A percentile compares a stretch with the other conserved stretches of the same genome.
Conservation (phyloP, 37 sponge, comb jelly and placozoan genomes). For the Haliclona indistincta region DNA sequence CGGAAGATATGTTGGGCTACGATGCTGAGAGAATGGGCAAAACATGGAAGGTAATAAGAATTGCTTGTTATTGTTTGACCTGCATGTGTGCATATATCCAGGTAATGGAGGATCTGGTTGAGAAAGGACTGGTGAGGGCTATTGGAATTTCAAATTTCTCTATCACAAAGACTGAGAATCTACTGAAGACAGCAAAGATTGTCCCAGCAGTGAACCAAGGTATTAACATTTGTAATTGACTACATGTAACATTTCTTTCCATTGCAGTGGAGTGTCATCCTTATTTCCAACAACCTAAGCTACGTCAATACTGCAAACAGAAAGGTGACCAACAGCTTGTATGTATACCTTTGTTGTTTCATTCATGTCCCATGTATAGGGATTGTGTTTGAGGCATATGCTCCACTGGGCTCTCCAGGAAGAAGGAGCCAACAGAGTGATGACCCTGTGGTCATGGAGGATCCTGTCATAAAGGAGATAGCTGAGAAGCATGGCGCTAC, state of each 20-base stretch:
- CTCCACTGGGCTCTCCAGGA: constrained; percentile 61
- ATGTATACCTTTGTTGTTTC: no score
- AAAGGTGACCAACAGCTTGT: constrained; percentile 43
- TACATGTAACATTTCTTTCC: neutral
- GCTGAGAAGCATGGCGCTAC: constrained; percentile 65
- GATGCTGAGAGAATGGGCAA: constrained; percentile 19
- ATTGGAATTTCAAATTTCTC: constrained; percentile 77
- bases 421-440: constrained; percentile 4
- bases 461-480: constrained; percentile 61
- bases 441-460: constrained; percentile 62
- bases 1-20: constrained; percentile 40
- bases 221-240: neutral
- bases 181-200: constrained; percentile 64
- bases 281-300: constrained; percentile 66
- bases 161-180: constrained; percentile 44
- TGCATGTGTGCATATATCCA: neutral
- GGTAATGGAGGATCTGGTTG: constrained; percentile 54
- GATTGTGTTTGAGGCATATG: constrained; percentile 70
- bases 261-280: constrained; percentile 65
- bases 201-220: constrained; percentile 68
- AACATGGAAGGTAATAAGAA: constrained; percentile 26
- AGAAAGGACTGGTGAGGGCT: constrained; percentile 37
- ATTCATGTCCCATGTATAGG: no score
- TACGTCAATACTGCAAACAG: constrained; percentile 54
- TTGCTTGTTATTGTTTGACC: neutral